phyloP scores from a whole-genome alignment of 2,797 vertebrate species.

The Ibycter americanus region DNA sequence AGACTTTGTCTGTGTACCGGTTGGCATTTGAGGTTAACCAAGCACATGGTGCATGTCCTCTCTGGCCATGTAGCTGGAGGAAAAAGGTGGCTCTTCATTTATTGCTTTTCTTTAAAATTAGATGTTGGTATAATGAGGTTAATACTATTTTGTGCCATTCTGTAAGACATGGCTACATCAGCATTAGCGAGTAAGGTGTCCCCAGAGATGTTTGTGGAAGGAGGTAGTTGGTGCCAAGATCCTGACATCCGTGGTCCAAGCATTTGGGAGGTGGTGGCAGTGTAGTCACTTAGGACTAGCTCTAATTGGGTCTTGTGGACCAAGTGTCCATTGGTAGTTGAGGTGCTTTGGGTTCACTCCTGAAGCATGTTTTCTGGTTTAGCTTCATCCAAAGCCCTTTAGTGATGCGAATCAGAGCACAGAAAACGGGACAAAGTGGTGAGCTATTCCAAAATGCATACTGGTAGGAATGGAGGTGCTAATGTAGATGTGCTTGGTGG shows the following conservation, averaged over 20 bases:
- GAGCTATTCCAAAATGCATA: not conserved
- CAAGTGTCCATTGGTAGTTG: not conserved
- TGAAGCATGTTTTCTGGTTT: not conserved
- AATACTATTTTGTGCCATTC: not conserved
- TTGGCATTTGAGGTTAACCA: not conserved
- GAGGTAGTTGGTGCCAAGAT: not conserved
- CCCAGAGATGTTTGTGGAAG: not conserved
- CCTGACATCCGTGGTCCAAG: not conserved
- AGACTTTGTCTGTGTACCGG: fast-evolving
- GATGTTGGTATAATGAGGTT: not conserved
- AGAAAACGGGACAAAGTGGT: not conserved
- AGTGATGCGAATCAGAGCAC: not conserved
- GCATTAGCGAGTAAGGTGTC: not conserved
- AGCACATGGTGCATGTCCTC: fast-evolving
- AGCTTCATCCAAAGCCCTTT: not conserved
- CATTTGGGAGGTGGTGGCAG: not conserved
- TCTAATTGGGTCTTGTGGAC: not conserved
- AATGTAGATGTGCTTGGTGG: not conserved
- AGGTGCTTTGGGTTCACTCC: not conserved
- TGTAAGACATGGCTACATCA: not conserved
- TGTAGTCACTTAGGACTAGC: not conserved
- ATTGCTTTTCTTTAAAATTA: not conserved
- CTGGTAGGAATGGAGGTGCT: not conserved
- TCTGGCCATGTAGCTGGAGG: not conserved
- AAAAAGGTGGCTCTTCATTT: not conserved